A percentile compares a stretch with the other conserved stretches of the same genome.
These are phyloP conservation scores for Acronicta leporina DNA, from an alignment of 2,888 invertebrate species.

Conservation along the genomic window DNA sequence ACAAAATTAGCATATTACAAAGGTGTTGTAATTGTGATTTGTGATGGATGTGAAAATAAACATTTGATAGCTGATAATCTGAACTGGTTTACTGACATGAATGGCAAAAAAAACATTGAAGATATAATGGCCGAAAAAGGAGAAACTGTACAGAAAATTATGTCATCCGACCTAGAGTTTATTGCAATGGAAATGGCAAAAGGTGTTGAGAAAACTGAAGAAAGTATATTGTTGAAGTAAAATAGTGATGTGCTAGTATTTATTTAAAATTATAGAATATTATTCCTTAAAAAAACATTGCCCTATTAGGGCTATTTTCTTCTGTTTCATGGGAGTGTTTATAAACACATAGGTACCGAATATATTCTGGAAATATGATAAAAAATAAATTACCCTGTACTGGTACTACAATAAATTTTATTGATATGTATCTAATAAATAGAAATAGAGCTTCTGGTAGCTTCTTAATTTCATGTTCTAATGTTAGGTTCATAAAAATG, in stretches of 20 bases:
- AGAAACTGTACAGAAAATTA: conserved; percentile 92
- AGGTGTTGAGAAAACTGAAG: conserved; percentile 60
- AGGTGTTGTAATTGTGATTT: conserved; percentile 97
- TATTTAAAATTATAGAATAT: too few relatives aligned
- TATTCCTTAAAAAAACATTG: too few relatives aligned
- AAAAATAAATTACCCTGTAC: not conserved
- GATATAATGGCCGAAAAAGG: conserved; percentile 96
- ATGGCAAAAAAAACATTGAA: conserved; percentile 95
- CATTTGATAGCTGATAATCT: conserved; percentile 99
- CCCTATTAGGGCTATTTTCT: too few relatives aligned
- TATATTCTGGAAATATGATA: conserved; percentile 10
- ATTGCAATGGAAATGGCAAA: conserved; percentile 78
- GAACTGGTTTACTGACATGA: conserved; percentile 96
- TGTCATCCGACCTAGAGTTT: conserved; percentile 84
- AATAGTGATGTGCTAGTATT: not conserved
- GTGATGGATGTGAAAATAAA: conserved; percentile 95
- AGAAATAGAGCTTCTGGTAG: not conserved
- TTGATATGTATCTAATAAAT: too few relatives aligned
- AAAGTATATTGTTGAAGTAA: conserved; percentile 51
- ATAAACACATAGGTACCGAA: not conserved
- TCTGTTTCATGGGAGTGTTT: too few relatives aligned
- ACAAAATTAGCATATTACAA: conserved; percentile 95
- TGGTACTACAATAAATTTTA: too few relatives aligned
- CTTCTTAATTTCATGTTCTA: too few relatives aligned
- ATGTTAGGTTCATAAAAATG: too few relatives aligned